Conservation (phyloP, 2,888 invertebrate species). For the Allolobophora icterica region DNA sequence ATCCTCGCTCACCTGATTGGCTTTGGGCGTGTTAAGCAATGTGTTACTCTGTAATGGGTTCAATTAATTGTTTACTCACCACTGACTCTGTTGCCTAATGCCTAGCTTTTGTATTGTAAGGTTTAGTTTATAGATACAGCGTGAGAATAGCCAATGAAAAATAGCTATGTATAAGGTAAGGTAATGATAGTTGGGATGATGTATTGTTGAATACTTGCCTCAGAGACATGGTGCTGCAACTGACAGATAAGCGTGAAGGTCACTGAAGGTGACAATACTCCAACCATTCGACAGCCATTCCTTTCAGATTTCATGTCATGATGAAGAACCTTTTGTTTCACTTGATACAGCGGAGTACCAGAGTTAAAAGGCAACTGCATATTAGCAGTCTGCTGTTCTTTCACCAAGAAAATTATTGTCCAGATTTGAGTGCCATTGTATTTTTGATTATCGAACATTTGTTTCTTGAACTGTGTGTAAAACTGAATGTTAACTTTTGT, state of each 20-base stretch:
- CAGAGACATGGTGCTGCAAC: not conserved
- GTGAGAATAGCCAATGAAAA: not conserved
- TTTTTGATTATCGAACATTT: not conserved
- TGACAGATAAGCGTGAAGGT: not conserved
- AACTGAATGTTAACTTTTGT: conserved; percentile 38
- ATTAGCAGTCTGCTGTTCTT: too few species aligned
- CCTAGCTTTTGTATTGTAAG: not conserved
- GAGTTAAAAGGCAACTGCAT: not conserved
- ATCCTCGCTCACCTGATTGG: not conserved
- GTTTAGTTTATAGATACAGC: not conserved
- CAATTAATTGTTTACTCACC: too few species aligned
- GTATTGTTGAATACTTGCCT: not conserved
- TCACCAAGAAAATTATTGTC: not conserved
- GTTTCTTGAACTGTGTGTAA: not conserved
- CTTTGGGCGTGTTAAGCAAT: not conserved
- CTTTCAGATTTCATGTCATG: not conserved
- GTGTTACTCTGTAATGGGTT: not conserved
- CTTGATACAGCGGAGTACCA: not conserved
- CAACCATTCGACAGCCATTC: not conserved
- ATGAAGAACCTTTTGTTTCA: not conserved
- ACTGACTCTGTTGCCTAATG: not conserved
- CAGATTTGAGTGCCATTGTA: not conserved
- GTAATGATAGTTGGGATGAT: not conserved
- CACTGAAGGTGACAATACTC: not conserved
- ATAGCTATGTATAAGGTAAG: not conserved